Evolutionary conservation across 2,888 invertebrate genomes (phyloP).

Genomic region (Sminthurinus aureus): DNA sequence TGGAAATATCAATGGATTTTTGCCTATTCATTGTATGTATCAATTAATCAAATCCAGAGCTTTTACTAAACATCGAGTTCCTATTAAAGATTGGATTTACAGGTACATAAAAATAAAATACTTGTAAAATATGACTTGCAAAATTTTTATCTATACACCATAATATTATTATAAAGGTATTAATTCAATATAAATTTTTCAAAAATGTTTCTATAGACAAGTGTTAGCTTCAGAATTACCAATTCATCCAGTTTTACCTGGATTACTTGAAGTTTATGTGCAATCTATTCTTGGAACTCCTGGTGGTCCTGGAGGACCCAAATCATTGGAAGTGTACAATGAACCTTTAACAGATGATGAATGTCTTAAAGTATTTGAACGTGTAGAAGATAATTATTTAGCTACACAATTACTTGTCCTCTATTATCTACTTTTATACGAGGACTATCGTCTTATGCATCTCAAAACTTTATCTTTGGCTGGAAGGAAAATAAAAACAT

Average conservation of each 20-base stretch:
- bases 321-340: conserved; percentile 81
- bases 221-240: conserved; percentile 89
- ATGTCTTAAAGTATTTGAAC: conserved; percentile 82
- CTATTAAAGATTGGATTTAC: conserved; percentile 96
- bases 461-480: conserved; percentile 58
- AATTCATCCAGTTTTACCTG: conserved; percentile 90
- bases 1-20: conserved; percentile 86
- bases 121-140: neutral
- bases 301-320: conserved; percentile 62
- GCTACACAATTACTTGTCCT: conserved; percentile 88
- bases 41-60: conserved; percentile 92
- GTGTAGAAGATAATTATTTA: conserved; percentile 67
- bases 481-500: conserved; percentile 76
- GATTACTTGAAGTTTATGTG: conserved; percentile 92
- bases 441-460: conserved; percentile 78
- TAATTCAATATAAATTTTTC: conserved; percentile 14
- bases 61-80: conserved; percentile 94
- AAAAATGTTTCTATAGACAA: conserved; percentile 68
- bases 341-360: conserved; percentile 91
- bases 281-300: conserved; percentile 83
- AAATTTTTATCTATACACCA: conserved; percentile 7
- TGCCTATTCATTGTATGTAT: conserved; percentile 96
- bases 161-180: neutral
- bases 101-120: conserved; percentile 61
- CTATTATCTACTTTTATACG: conserved; percentile 91